Conservation (phyloP, 2,113 vertebrate genomes). For the Syrmaticus mikado region DNA sequence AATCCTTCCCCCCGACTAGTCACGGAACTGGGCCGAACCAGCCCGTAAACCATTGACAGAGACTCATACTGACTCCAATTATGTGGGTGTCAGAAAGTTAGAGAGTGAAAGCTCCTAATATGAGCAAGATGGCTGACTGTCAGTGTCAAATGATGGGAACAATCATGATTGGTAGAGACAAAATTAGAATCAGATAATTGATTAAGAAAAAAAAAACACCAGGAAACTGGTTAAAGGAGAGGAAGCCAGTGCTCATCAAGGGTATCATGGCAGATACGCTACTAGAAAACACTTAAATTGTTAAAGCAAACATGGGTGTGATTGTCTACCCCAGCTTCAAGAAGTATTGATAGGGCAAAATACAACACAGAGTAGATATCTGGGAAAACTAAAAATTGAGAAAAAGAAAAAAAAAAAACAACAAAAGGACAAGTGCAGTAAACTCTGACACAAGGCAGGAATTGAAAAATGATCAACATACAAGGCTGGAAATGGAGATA, state of each 20-base stretch:
- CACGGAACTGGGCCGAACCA: too few species aligned
- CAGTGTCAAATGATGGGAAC: slow-evolving; percentile 22
- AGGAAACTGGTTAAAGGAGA: slow-evolving; percentile 36
- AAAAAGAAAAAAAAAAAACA: not conserved
- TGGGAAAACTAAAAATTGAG: not conserved
- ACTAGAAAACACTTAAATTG: not conserved
- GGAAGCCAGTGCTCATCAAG: slow-evolving; percentile 35
- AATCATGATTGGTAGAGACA: not conserved
- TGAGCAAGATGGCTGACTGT: not conserved
- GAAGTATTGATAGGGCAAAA: not conserved
- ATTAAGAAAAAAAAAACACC: slow-evolving; percentile 47
- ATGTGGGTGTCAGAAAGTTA: not conserved
- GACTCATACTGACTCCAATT: not conserved
- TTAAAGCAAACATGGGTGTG: not conserved
- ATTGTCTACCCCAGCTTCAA: not conserved
- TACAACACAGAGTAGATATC: not conserved
- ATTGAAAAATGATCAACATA: not conserved
- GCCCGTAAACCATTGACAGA: too few species aligned
- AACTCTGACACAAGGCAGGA: not conserved
- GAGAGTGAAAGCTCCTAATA: not conserved
- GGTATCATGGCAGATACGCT: not conserved
- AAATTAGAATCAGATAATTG: slow-evolving; percentile 51
- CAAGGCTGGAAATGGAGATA: not conserved
- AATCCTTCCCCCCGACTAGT: too few species aligned
- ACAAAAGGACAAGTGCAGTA: not conserved